phyloP scores from a whole-genome alignment of 2,888 invertebrate species.

The Drosophila kokeensis region DNA sequence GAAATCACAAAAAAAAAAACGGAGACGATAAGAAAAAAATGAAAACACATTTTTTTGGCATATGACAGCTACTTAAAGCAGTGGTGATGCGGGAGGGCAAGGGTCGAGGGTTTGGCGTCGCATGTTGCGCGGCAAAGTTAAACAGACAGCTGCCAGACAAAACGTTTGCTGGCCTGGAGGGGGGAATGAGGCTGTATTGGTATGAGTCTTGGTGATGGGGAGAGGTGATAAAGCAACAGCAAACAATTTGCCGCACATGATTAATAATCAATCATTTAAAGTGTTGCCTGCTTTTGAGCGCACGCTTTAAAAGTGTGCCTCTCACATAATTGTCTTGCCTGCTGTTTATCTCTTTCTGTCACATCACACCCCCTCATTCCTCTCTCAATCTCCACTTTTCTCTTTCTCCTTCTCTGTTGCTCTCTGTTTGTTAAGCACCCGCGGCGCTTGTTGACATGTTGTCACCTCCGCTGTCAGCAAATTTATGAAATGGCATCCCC shows the following conservation, averaged over 20 bases:
- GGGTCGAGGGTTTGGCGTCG: conserved; percentile 15
- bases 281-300: conserved; percentile 53
- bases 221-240: not conserved
- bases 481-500: conserved; percentile 65
- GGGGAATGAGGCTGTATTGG: not conserved
- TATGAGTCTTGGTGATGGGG: too few relatives aligned
- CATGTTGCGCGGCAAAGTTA: conserved; percentile 31
- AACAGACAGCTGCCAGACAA: conserved; percentile 53
- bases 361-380: not conserved
- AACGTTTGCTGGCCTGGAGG: not conserved
- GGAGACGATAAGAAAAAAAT: conserved; percentile 12
- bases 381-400: not conserved
- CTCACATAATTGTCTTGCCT: conserved; percentile 59
- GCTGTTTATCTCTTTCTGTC: conserved; percentile 27
- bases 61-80: conserved; percentile 55
- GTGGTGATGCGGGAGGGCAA: not conserved
- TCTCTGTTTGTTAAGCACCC: conserved; percentile 50
- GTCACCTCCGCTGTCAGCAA: conserved; percentile 76
- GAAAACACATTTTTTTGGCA: conserved; percentile 39
- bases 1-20: conserved; percentile 45
- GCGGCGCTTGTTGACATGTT: conserved; percentile 78
- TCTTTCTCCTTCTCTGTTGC: not conserved
- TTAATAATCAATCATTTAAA: conserved; percentile 65
- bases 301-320: conserved; percentile 43
- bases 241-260: conserved; percentile 16